These are phyloP conservation scores for Malurus leucopterus DNA, from an alignment of 2,797 vertebrate species.

Conservation along the genomic window DNA sequence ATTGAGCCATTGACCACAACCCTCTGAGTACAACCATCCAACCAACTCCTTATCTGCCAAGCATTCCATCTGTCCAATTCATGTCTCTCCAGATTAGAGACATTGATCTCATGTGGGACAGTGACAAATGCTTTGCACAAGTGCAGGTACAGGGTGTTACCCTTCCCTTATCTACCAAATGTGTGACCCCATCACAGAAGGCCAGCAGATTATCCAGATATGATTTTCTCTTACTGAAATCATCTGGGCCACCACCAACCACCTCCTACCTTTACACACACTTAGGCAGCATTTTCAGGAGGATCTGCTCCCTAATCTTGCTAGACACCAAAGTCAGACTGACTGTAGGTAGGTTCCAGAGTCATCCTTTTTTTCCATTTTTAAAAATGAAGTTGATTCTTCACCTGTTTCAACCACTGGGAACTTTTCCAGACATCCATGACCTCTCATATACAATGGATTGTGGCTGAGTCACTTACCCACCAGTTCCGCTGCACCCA, in stretches of 20 bases:
- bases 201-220: not conserved
- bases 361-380: not conserved
- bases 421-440: not conserved
- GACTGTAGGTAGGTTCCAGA: not conserved
- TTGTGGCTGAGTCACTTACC: not conserved
- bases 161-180: not conserved
- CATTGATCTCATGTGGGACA: not conserved
- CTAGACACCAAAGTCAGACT: not conserved
- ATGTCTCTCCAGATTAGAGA: not conserved
- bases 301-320: not conserved
- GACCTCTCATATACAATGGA: not conserved
- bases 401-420: not conserved
- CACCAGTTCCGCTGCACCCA: not conserved
- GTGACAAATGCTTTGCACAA: not conserved
- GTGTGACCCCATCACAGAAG: not conserved
- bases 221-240: fast-evolving
- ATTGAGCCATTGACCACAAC: not conserved
- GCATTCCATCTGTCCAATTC: not conserved
- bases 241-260: too few species aligned
- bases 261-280: not conserved
- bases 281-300: not conserved
- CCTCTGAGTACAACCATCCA: not conserved
- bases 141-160: too few species aligned
- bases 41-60: not conserved
- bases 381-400: not conserved